These are phyloP conservation scores for Rotaria macrura DNA, from an alignment of 2,888 invertebrate species.

Conservation along the genomic window DNA sequence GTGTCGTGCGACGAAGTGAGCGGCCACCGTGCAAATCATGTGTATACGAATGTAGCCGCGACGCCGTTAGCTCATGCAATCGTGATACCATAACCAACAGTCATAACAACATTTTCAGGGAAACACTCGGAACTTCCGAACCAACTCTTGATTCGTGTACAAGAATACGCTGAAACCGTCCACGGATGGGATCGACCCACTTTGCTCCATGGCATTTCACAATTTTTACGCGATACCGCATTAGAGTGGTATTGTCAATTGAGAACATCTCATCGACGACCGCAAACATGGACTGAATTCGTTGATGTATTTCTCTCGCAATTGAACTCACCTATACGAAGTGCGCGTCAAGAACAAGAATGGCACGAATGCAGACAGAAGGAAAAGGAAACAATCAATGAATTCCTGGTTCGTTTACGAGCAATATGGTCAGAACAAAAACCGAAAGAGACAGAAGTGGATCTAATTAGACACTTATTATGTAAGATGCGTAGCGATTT, in stretches of 20 bases:
- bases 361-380: neutral
- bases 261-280: neutral
- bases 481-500: neutral
- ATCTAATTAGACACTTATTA: neutral
- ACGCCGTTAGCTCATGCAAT: too few relatives aligned
- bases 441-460: neutral
- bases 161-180: neutral
- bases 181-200: neutral
- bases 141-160: neutral
- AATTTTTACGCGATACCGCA: neutral
- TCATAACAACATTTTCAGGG: neutral
- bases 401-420: too few relatives aligned
- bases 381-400: neutral
- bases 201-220: neutral
- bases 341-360: neutral
- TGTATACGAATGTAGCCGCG: too few relatives aligned
- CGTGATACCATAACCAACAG: neutral
- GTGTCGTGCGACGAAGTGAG: too few relatives aligned
- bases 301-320: neutral
- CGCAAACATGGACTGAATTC: neutral
- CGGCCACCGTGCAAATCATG: too few relatives aligned
- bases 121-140: neutral
- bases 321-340: neutral
- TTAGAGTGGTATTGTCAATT: neutral
- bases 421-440: too few relatives aligned